phyloP scores from a whole-genome alignment of 1,140 invertebrate genomes.

The Arctopsyche grandis region DNA sequence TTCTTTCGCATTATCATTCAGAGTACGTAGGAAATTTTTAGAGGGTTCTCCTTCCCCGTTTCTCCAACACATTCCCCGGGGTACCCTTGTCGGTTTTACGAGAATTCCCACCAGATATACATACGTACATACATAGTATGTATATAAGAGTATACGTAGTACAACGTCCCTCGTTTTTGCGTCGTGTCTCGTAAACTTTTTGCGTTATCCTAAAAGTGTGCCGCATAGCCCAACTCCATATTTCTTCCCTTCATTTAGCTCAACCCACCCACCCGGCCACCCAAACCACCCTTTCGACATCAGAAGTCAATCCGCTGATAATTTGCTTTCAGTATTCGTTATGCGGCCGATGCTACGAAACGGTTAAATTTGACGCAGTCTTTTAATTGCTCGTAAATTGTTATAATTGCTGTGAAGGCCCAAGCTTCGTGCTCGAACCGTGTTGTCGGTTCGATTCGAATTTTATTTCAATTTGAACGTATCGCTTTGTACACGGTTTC shows the following conservation, averaged over 20 bases:
- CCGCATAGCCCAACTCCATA: not conserved
- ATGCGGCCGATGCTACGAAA: too few relatives aligned
- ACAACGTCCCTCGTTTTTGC: not conserved
- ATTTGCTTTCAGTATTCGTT: too few relatives aligned
- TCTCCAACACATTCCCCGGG: not conserved
- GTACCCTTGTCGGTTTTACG: conserved; percentile 11
- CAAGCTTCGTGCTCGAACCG: not conserved
- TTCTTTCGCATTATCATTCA: too few relatives aligned
- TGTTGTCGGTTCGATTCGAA: not conserved
- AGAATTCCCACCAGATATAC: conserved; percentile 1
- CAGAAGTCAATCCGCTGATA: not conserved
- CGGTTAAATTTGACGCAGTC: not conserved
- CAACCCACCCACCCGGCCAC: not conserved
- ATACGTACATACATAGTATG: too few relatives aligned
- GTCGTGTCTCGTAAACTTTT: conserved; percentile 27
- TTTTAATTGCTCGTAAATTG: conserved; percentile 13
- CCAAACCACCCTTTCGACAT: not conserved
- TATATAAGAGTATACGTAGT: too few relatives aligned
- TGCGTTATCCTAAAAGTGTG: conserved; percentile 8
- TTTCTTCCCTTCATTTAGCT: not conserved
- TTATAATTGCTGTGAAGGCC: not conserved
- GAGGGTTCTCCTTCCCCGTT: not conserved
- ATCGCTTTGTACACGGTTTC: not conserved
- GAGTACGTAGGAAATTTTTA: not conserved
- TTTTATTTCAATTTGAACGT: not conserved